Evolutionary conservation across 2,797 vertebrate genomes (phyloP), one percentile per base, ranked within the genome.

Genomic region (Etheostoma nigrum): DNA sequence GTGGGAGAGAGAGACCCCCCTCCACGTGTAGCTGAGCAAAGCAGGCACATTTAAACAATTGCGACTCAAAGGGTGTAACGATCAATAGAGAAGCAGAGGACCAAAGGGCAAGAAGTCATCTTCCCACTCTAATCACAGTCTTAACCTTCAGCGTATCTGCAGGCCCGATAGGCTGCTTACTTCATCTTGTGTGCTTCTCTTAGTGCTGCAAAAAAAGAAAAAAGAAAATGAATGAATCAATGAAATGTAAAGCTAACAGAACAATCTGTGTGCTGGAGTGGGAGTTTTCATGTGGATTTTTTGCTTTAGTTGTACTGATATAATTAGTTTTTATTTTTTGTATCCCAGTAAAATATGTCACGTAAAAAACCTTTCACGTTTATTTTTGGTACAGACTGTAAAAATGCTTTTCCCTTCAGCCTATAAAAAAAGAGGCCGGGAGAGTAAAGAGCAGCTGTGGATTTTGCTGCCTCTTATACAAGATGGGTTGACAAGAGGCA

Each of bases 71-170:
- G 78, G 76, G 64, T 83, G 76, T 30, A 55, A 66, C 58, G 60
- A 93, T 94, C 92, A 79, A 92, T 92, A 84, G 66, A 72, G 60
- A 88, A 60, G 66, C 58, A 66, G 79, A 81, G 76, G 89, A 89
- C 78, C 88, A 92, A 82, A 93, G 89, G 92, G 70, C 90, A 88
- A 60, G 81, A 72, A 84, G 85, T 86, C 88, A 71, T 91, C 83
- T 52, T 64, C 75, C 83, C 59, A 23, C 86, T 86, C 80, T 90
- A 89, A 93, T 93, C 89, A 82, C 76, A 55, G 27, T 71, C 80
- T 88, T 93, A 92, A 94, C 92, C 91, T 93, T 93, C 90, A 88
- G 73, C 78, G 54, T 57, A 67, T 88, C 67, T 80, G 78, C 64
- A 6, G 74, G 82, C 25, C 80, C 82, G 88, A 89, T 88, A 81